Evolutionary conservation across 2,888 invertebrate species (phyloP).

Genomic region (Protodeltote pygarga): DNA sequence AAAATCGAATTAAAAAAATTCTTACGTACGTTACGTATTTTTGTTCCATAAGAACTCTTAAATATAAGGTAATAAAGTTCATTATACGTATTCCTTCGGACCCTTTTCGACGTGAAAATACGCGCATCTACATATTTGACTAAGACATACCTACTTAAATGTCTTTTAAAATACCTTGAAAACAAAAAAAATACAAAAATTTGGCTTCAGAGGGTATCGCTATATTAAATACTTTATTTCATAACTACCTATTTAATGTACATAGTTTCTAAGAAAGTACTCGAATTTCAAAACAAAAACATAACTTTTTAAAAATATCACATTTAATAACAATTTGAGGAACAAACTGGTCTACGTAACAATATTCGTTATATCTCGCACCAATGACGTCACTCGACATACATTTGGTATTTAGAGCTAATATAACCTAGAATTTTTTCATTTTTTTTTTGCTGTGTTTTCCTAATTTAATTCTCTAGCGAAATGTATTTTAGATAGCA

Average conservation of each 20-base stretch:
- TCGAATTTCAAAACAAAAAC: conserved; percentile 33
- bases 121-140: conserved; percentile 9
- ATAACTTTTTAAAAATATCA: conserved; percentile 45
- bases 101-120: conserved; percentile 13
- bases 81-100: conserved; percentile 2
- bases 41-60: conserved; percentile 26
- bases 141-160: conserved; percentile 24
- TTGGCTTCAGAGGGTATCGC: conserved; percentile 19
- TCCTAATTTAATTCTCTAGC: not conserved
- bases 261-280: conserved; percentile 7
- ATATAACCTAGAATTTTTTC: conserved; percentile 4
- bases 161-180: conserved; percentile 38
- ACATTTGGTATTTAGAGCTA: conserved; percentile 20
- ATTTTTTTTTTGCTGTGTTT: conserved; percentile 13
- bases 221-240: conserved; percentile 8
- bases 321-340: conserved; percentile 26
- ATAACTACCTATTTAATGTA: conserved; percentile 25
- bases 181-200: conserved; percentile 14
- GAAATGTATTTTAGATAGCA: no score
- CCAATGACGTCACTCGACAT: conserved; percentile 24
- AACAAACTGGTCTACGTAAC: conserved; percentile 28
- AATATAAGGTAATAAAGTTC: conserved; percentile 5
- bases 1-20: no score
- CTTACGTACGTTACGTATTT: no score
- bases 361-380: conserved; percentile 29